phyloP scores from a whole-genome alignment of 2,113 vertebrate species.

The Cephalopterus ornatus region DNA sequence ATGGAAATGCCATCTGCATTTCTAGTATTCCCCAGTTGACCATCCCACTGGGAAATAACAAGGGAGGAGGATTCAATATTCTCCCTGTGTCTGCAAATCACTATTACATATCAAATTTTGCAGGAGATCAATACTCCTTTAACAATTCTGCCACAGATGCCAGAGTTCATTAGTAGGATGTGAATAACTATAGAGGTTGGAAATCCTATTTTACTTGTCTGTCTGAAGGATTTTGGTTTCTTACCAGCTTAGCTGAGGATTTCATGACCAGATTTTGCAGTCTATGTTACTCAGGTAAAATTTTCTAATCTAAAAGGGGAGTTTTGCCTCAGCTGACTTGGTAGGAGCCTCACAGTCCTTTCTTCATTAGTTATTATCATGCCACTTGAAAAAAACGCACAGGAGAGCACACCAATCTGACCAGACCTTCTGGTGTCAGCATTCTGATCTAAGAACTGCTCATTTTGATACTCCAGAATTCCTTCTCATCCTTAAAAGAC shows the following conservation, averaged over 20 bases:
- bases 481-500: neutral
- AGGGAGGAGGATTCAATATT: neutral
- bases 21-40: neutral
- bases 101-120: constrained; percentile 16
- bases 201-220: constrained; percentile 62
- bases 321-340: neutral
- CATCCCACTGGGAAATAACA: neutral
- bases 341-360: neutral
- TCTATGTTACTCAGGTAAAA: constrained; percentile 10
- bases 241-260: constrained; percentile 47
- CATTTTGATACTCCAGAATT: neutral
- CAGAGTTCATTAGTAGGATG: constrained; percentile 29
- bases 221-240: constrained; percentile 54
- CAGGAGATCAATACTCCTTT: constrained; percentile 42
- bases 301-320: neutral
- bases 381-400: neutral
- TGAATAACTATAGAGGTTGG: constrained; percentile 20
- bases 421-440: neutral
- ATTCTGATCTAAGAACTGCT: neutral
- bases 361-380: neutral
- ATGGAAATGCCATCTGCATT: constrained; percentile 17
- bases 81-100: neutral
- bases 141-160: constrained; percentile 36
- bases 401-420: neutral
- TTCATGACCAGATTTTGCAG: constrained; percentile 10